Evolutionary conservation across 2,113 vertebrate genomes (phyloP).

Genomic region (Pithys albifrons): DNA sequence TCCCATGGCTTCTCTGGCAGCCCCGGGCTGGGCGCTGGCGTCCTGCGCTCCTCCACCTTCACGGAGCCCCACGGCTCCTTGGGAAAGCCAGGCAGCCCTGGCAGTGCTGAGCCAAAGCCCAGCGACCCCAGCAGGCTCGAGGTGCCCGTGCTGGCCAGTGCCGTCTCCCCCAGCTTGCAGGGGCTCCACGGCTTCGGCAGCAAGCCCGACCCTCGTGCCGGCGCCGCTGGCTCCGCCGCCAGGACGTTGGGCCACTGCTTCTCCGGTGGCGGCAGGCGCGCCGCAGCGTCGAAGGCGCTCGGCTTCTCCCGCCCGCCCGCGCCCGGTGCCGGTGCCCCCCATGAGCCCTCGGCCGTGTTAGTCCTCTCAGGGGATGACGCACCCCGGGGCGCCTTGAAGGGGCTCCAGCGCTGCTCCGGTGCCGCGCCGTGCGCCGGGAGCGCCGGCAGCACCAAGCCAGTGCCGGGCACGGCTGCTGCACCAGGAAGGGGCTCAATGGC

Average conservation of each 20-base stretch:
- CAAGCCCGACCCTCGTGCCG: background rate
- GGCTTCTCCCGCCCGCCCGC: conserved; percentile 49
- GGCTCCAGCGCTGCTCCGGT: conserved; percentile 73
- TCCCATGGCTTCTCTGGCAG: conserved; percentile 89
- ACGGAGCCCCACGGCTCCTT: conserved; percentile 74
- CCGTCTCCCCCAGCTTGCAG: conserved; percentile 67
- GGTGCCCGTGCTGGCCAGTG: background rate
- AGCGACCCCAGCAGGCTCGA: conserved; percentile 65
- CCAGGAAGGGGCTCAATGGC: conserved; percentile 70
- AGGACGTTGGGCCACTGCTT: conserved; percentile 12
- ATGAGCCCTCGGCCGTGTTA: conserved; percentile 70
- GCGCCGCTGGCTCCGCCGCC: conserved; percentile 67
- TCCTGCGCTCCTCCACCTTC: conserved; percentile 82
- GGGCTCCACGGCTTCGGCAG: conserved; percentile 73
- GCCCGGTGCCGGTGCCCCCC: conserved; percentile 60
- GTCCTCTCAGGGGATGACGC: conserved; percentile 73
- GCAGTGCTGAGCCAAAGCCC: conserved; percentile 72
- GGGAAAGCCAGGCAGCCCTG: conserved; percentile 67
- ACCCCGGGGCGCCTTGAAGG: conserved; percentile 79
- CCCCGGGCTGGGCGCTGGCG: conserved; percentile 75
- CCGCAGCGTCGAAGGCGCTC: conserved; percentile 63
- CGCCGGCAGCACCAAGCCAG: background rate
- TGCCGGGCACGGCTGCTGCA: background rate
- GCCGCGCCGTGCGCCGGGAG: conserved; percentile 44
- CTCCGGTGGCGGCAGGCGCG: conserved; percentile 3